Evolutionary conservation across 2,888 invertebrate species (phyloP), one percentile per base, ranked within the genome.

Genomic region (Clepsis dumicolana): DNA sequence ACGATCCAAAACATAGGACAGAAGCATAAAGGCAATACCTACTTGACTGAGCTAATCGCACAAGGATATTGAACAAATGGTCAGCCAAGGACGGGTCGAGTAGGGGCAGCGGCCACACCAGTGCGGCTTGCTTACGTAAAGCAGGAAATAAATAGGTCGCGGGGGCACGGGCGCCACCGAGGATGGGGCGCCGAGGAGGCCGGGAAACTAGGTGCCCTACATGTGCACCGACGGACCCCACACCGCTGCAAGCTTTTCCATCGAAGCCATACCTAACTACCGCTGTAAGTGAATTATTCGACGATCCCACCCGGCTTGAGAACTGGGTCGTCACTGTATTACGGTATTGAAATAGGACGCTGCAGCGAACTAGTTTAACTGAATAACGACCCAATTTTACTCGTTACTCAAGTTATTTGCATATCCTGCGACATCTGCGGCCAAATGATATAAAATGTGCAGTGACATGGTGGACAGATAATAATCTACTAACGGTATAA

Each of bases 61-160:
- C 61, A 27, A 71, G 74, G 62, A 72, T 74, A 75, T 74, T 57
- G 65, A 78, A 71, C 72, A 67, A 73, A 73, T 71, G 70, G 70
- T 53, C 60, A 41, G 70, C 73, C 70, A 74, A 76, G 76, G 76
- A 64, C 71, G 71, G 73, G 59, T 18, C 64, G 71, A 65, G 66
- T 64, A 73, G 75, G 52, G 41, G 41, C 60, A 54, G 38, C 29
- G 44, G 29, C 54, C 53, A 44, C 38, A 59, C 21, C 53, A 16
- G 48, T 25, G 53, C 52, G 65, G 41, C 53, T 24, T 53, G 77
- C 78, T 83, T 84, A 85, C 81, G 80, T 86, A 84, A 84, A 83
- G 80, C 77, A 80, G 80, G 79, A 85, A 86, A 82, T 82, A 89
- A 84, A 86, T 90, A 85, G 90, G 91, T 89, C 90, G 81, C 78